Base-by-base conservation (phyloP, 2,797 vertebrate species). In the Melanotaenia maccullochi region DNA sequence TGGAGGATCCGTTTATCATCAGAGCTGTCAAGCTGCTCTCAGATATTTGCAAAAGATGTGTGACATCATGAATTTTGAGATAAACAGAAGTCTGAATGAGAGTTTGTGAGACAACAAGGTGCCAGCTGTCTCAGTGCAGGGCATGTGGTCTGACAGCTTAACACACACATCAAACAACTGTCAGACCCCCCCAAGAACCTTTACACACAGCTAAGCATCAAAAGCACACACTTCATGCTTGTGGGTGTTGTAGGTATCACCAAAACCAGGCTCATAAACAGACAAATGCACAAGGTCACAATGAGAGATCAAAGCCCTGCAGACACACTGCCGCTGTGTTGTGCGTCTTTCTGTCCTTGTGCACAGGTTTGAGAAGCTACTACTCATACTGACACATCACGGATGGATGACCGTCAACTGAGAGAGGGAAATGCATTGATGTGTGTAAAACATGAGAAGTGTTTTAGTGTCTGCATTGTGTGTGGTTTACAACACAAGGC, bases 141-240 rank as follows among this genome's bases (percentile, higher is more conserved):
- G 56, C 78, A 90, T 89, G 83, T 87, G 87, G 87, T 89, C 87
- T 68, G 69, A 85, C 91, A 91, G 87, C 84, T 89, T 87, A 84
- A 82, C 79, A 85, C 87, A 76, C 85, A 90, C 87, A 89, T 89
- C 90, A 92, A 89, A 91, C 87, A 85, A 81, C 81, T 87, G 85
- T 83, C 68, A 67, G 44, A 81, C 73, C 72, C 88, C 77, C 68
- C 36, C 78, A 49, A 49, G 44, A 35, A 25, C 74, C 60, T 40
- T 58, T 69, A 75, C 79, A 81, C 76, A 86, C 82, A 76, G 76
- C 65, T 55, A 63, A 42, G 79, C 70, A 76, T 60, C 57, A 75
- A 81, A 54, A 76, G 82, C 76, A 83, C 87, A 81, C 82, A 84
- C 75, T 35, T 80, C 55, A 20, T 30, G 30, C 52, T 76, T 66